Conservation (phyloP, 2,888 invertebrate species). For the Lasioglossum oenotherae region DNA sequence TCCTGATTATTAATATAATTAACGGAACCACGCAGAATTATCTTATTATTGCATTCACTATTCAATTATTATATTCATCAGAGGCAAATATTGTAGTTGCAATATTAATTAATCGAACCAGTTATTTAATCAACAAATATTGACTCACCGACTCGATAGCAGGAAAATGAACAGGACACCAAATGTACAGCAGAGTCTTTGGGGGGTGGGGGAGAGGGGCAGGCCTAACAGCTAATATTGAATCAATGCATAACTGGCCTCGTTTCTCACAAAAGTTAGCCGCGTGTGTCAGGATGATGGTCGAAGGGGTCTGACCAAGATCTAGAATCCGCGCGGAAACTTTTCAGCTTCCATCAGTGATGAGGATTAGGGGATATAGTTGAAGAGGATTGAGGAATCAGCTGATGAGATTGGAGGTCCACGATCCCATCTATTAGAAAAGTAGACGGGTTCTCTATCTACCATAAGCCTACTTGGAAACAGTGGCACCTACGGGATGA, state of each 20-base stretch:
- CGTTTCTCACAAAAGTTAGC: neutral
- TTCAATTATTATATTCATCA: neutral
- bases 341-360: conserved; percentile 18
- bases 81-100: neutral
- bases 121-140: neutral
- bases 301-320: neutral
- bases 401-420: conserved; percentile 1
- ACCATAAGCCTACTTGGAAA: conserved; percentile 6
- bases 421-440: conserved; percentile 10
- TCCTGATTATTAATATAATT: neutral
- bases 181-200: neutral
- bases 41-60: neutral
- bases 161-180: neutral
- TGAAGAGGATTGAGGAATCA: conserved; percentile 2
- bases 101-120: no score
- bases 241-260: neutral
- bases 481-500: neutral
- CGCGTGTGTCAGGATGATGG: neutral
- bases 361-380: conserved; percentile 5
- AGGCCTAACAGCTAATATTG: neutral
- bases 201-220: fast-evolving
- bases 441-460: neutral
- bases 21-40: neutral
- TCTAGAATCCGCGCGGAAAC: neutral
- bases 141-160: neutral